Base-by-base conservation (phyloP, 2,797 vertebrate species). In the Numenius phaeopus region DNA sequence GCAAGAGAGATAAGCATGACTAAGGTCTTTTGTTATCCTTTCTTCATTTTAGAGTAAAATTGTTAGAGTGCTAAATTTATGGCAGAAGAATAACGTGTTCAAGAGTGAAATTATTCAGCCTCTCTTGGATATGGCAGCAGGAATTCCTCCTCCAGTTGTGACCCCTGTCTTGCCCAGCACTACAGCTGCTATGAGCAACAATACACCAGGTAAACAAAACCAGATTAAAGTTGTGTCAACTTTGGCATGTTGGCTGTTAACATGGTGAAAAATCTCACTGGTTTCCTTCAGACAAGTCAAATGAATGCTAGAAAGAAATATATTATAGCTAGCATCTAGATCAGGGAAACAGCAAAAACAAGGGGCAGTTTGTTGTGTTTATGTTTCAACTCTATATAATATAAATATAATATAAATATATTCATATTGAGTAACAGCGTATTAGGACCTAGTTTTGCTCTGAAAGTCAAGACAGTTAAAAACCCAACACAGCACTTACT, bases 31-130 rank as follows among this genome's bases (percentile, higher is more conserved):
- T 87, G 29, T 96, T 89, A 46, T 69, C 66, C 22, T 95, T 96
- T 96, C 42, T 92, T 96, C n/a, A 75, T 96, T 98, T 49, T 97
- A 99, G 99, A 99, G 99, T 98, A 99, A 99, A 98, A 99, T 99
- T 71, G 99, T 99, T 82, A 98, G 99, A 96, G 99, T 99, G n/a
- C 98, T 99, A 77, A 99, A 99, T 97, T 98, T 99, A 54, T 99
- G 99, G 99, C 99, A 99, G 98, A 99, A 99, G 98, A 99, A 99
- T 96, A 99, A 98, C 2, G 99, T 99, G 47, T 99, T 99, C 97
- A 99, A 99, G 98, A 99, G 99, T 95, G 99, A 99, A 98, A 99
- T 99, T 97, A 99, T 99, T 95, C 99, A 99, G 96, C 99, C 99
- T 82, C 98, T 99, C 58, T 78, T 99, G 98, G 99, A 99, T 96